Conservation (phyloP, 2,113 vertebrate species). For the Pelmatolapia mariae region DNA sequence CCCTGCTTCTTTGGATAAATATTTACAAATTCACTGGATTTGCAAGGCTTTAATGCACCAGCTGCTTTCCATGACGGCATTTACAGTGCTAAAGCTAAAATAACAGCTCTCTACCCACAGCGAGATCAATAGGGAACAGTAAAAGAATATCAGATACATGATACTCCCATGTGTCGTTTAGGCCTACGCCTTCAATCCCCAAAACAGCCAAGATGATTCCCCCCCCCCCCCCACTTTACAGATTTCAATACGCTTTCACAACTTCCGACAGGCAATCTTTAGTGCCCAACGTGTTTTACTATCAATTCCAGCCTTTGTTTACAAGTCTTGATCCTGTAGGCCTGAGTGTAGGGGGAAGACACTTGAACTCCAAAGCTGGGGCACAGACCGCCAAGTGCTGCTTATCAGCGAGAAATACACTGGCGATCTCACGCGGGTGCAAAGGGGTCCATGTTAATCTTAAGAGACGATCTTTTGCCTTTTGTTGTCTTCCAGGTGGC, state of each 20-base stretch:
- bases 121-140: constrained; percentile 6
- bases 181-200: not conserved
- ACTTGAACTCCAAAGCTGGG: constrained; percentile 50
- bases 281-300: not conserved
- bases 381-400: not conserved
- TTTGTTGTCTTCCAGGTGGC: constrained; percentile 80
- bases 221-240: not conserved
- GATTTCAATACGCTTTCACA: constrained; percentile 11
- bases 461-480: not conserved
- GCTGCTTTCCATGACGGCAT: not conserved
- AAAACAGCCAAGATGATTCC: not conserved
- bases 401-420: not conserved
- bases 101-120: not conserved
- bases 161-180: constrained; percentile 3
- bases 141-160: constrained; percentile 9
- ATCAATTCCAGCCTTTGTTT: constrained; percentile 39
- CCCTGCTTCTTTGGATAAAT: not conserved
- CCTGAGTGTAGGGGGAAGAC: constrained; percentile 13
- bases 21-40: constrained; percentile 25
- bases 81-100: not conserved
- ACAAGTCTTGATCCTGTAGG: constrained; percentile 6
- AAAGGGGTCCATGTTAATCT: not conserved
- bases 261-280: constrained; percentile 12
- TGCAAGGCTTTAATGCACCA: constrained; percentile 4
- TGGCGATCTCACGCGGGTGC: not conserved